These are phyloP conservation scores for Noctilio leporinus DNA, from an alignment of 2,113 vertebrate species.

Conservation along the genomic window DNA sequence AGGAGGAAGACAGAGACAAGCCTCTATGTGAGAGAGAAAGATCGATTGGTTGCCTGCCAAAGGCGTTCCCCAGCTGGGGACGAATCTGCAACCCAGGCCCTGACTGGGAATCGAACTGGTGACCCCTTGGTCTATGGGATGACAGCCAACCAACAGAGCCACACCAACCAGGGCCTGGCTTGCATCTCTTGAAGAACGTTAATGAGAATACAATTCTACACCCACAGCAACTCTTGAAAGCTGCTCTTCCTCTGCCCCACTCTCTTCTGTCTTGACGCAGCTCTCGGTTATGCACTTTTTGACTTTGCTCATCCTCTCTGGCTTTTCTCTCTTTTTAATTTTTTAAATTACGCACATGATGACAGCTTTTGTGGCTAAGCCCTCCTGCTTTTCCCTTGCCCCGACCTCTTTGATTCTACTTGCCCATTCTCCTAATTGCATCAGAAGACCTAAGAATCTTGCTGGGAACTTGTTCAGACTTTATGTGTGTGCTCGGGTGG, in stretches of 20 bases:
- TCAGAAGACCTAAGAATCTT: neutral
- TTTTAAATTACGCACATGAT: neutral
- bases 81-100: too few species aligned
- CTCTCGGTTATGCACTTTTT: neutral
- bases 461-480: neutral
- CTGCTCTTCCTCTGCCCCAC: neutral
- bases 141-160: too few species aligned
- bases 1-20: too few species aligned
- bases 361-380: neutral
- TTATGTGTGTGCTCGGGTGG: neutral
- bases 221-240: neutral
- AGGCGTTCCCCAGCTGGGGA: too few species aligned
- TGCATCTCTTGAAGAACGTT: neutral
- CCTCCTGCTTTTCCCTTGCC: neutral
- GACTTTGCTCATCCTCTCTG: neutral
- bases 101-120: too few species aligned
- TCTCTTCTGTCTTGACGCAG: neutral
- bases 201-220: neutral
- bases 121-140: too few species aligned
- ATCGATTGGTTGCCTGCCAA: too few species aligned
- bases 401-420: neutral
- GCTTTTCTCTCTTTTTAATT: neutral
- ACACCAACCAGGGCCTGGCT: neutral
- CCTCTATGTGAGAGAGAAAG: too few species aligned
- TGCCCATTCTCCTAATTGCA: neutral